Percentiles rank a stretch among this genome's conserved stretches.
These are phyloP conservation scores for Acropternis orthonyx DNA, from an alignment of 2,797 vertebrate species.

Conservation along the genomic window DNA sequence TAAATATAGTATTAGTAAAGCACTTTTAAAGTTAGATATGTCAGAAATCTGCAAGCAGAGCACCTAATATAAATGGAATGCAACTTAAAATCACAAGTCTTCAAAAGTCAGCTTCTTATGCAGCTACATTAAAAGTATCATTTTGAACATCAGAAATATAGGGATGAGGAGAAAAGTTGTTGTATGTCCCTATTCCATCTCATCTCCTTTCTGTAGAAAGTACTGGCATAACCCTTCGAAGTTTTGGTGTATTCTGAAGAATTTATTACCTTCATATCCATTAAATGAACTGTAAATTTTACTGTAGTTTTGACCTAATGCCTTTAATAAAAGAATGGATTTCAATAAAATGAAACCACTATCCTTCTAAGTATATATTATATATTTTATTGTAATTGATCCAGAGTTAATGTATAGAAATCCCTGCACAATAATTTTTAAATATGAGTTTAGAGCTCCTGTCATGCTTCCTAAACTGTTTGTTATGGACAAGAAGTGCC, in stretches of 20 bases:
- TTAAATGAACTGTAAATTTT: background rate
- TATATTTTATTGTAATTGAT: background rate
- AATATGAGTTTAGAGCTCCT: background rate
- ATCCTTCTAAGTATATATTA: background rate
- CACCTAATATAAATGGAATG: background rate
- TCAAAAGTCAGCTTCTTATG: background rate
- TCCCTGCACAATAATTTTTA: background rate
- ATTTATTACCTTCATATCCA: background rate
- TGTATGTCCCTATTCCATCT: background rate
- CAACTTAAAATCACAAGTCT: background rate
- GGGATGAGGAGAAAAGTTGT: background rate
- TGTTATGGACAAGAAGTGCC: background rate
- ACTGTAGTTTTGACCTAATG: background rate
- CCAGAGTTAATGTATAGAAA: background rate
- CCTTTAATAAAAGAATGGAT: background rate
- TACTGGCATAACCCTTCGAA: background rate
- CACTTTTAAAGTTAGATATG: background rate
- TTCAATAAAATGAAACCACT: background rate
- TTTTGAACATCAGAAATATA: background rate
- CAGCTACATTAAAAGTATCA: background rate
- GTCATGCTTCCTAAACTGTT: background rate
- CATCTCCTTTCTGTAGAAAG: background rate
- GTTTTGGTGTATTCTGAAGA: background rate
- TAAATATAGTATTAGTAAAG: slow-evolving; percentile 24
- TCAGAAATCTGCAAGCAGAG: background rate